These are phyloP conservation scores for Lamellibrachia satsuma DNA, from an alignment of 2,888 invertebrate genomes.

Conservation along the genomic window DNA sequence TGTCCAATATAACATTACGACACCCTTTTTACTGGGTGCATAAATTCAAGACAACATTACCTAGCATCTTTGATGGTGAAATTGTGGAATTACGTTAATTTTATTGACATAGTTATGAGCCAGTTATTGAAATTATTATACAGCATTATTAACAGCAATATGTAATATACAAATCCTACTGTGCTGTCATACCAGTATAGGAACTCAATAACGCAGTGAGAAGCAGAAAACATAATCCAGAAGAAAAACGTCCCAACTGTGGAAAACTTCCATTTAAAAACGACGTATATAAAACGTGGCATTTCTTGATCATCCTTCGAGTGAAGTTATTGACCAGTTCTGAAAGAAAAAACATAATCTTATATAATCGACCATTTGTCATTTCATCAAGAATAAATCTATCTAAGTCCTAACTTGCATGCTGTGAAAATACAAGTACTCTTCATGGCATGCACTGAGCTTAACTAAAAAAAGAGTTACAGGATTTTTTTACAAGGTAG, in stretches of 20 bases:
- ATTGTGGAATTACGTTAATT: background rate
- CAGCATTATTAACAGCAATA: background rate
- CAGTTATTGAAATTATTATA: background rate
- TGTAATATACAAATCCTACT: background rate
- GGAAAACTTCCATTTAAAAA: background rate
- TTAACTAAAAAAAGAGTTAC: no score
- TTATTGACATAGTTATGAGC: no score
- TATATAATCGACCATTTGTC: background rate
- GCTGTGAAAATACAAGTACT: no score
- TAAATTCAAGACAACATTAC: background rate
- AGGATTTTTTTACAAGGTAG: no score
- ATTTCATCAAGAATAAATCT: no score
- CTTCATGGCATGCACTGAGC: no score
- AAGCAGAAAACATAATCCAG: background rate
- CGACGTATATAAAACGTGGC: background rate
- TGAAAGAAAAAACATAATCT: background rate
- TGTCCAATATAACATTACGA: background rate
- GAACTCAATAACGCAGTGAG: background rate
- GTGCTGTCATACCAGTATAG: background rate
- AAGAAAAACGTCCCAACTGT: background rate
- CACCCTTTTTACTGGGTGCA: background rate
- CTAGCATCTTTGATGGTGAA: background rate
- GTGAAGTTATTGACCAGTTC: background rate
- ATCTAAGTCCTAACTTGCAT: no score
- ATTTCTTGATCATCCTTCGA: background rate